Conservation (phyloP, 2,797 vertebrate species). For the Thalassophryne amazonica region DNA sequence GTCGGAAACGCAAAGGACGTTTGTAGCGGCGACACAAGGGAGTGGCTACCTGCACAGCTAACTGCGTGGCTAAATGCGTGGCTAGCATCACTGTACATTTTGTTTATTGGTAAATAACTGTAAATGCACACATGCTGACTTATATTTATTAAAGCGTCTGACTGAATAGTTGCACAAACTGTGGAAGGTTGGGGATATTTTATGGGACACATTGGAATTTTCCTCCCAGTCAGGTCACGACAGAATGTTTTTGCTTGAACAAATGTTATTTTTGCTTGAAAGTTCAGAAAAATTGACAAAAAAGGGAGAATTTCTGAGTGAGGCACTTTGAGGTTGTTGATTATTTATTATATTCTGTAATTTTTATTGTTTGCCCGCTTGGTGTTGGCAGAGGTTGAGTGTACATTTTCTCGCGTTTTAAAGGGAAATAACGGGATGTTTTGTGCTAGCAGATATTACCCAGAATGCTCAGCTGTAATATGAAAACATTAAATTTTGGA, state of each 20-base stretch:
- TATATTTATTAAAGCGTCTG: constrained; percentile 33
- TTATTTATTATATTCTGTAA: constrained; percentile 32
- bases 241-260: no score
- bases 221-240: background rate
- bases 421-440: constrained; percentile 34
- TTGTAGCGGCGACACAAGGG: background rate
- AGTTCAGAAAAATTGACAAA: background rate
- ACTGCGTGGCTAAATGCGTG: no score
- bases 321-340: background rate
- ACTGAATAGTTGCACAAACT: background rate
- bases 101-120: constrained; percentile 22
- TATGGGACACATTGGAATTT: constrained; percentile 16
- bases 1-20: background rate
- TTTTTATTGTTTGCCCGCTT: no score
- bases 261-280: constrained; percentile 44
- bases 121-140: constrained; percentile 29
- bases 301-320: background rate
- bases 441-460: constrained; percentile 4
- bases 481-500: no score
- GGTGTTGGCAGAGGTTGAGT: constrained; percentile 6
- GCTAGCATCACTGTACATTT: no score
- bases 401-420: constrained; percentile 38
- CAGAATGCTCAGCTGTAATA: constrained; percentile 16
- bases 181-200: constrained; percentile 14
- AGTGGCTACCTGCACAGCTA: background rate